Evolutionary conservation across 2,113 vertebrate species (phyloP).

Genomic region (Brachionichthys hirsutus): DNA sequence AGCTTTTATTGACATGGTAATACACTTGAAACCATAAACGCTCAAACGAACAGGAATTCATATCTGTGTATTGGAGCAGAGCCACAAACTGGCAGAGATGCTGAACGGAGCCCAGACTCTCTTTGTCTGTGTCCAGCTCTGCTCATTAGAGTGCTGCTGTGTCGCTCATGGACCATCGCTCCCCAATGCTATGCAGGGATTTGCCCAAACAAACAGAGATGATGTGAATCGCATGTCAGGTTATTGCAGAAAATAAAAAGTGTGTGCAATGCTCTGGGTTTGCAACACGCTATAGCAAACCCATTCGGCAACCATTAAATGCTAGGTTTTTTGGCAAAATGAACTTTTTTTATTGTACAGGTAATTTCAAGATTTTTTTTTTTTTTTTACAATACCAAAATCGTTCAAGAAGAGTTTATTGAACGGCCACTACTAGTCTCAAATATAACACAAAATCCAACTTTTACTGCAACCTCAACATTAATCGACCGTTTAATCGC

Average conservation of each 20-base stretch:
- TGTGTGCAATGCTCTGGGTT: conserved; percentile 5
- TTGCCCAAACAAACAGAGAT: conserved; percentile 62
- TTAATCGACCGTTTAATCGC: too few relatives aligned
- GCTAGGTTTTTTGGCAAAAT: too few relatives aligned
- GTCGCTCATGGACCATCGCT: conserved; percentile 58
- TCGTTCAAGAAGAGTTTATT: too few relatives aligned
- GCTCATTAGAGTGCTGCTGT: conserved; percentile 74
- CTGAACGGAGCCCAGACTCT: conserved; percentile 73
- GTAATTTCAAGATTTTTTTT: too few relatives aligned
- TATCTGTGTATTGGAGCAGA: conserved; percentile 68
- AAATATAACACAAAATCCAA: too few relatives aligned
- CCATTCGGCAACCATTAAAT: background rate
- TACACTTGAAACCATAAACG: conserved; percentile 54
- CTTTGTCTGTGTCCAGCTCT: conserved; percentile 74
- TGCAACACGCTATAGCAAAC: background rate
- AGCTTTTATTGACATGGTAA: conserved; percentile 39
- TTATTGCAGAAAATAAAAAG: conserved; percentile 48
- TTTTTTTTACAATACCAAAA: too few relatives aligned
- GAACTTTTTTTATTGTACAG: too few relatives aligned
- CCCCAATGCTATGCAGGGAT: conserved; percentile 50
- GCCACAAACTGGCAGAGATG: conserved; percentile 70
- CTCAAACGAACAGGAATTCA: conserved; percentile 69
- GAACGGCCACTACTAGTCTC: too few relatives aligned
- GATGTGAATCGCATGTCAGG: conserved; percentile 60
- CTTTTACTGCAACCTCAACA: too few relatives aligned